These are phyloP conservation scores for Bubo scandiacus DNA, from an alignment of 2,113 vertebrate species.

Conservation along the genomic window DNA sequence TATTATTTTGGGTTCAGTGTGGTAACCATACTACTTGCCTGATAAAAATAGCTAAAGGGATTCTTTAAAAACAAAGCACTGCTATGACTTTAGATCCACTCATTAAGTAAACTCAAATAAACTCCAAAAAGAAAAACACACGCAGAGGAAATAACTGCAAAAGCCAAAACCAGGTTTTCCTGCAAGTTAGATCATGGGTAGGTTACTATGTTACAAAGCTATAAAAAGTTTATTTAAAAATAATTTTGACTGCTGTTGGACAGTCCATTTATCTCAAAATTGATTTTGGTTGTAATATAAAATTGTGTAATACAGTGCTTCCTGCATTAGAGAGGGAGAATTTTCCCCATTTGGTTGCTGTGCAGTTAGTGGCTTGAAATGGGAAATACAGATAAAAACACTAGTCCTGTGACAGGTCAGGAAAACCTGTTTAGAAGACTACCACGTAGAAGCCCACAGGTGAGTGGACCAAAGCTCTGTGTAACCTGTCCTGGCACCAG, in stretches of 20 bases:
- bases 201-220: constrained; percentile 19
- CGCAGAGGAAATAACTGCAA: constrained; percentile 31
- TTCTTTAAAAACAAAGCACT: constrained; percentile 9
- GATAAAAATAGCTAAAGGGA: constrained; percentile 9
- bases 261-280: constrained; percentile 50
- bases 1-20: background rate
- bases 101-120: constrained; percentile 47
- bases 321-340: background rate
- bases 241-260: constrained; percentile 48
- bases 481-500: background rate
- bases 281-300: constrained; percentile 24
- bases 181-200: constrained; percentile 35
- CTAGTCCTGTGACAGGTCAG: background rate
- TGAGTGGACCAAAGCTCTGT: background rate
- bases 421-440: background rate
- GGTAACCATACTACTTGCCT: background rate
- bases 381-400: background rate
- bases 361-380: background rate
- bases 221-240: constrained; percentile 46
- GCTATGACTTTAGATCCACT: background rate
- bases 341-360: background rate
- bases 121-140: constrained; percentile 45
- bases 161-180: constrained; percentile 47
- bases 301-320: constrained; percentile 2
- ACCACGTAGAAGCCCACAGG: background rate